A percentile compares a stretch with the other conserved stretches of the same genome.
phyloP scores from a whole-genome alignment of 2,113 vertebrate species.

The Machaerirhynchus nigripectus region DNA sequence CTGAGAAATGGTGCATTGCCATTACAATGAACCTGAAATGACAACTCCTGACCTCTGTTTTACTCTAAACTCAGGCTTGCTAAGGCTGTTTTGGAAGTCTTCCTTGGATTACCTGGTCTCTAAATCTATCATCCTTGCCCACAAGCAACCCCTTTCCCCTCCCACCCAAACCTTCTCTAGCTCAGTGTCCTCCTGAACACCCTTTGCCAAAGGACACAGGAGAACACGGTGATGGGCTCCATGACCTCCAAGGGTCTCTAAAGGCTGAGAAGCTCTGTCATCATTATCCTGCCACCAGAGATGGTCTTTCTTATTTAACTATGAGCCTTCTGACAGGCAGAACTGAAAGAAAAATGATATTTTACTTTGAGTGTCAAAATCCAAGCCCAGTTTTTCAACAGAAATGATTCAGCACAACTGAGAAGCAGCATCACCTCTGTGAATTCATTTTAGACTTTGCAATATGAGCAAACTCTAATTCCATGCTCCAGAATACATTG shows the following conservation, averaged over 20 bases:
- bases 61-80: not conserved
- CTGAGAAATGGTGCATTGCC: rapidly evolving
- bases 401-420: not conserved
- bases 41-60: not conserved
- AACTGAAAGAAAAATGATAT: not conserved
- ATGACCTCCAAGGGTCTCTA: not conserved
- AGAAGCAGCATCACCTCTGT: not conserved
- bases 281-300: not conserved
- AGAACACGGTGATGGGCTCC: not conserved
- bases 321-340: not conserved
- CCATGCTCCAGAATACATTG: not conserved
- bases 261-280: not conserved
- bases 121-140: not conserved
- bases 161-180: not conserved
- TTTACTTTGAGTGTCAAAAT: not conserved
- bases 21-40: not conserved
- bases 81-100: not conserved
- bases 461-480: not conserved
- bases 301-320: not conserved
- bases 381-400: not conserved
- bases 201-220: not conserved
- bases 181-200: not conserved
- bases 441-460: not conserved
- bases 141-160: not conserved
- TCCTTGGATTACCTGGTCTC: not conserved